Evolutionary conservation across 2,113 vertebrate species (phyloP), one percentile per base, ranked within the genome.

Genomic region (Plestiodon gilberti): DNA sequence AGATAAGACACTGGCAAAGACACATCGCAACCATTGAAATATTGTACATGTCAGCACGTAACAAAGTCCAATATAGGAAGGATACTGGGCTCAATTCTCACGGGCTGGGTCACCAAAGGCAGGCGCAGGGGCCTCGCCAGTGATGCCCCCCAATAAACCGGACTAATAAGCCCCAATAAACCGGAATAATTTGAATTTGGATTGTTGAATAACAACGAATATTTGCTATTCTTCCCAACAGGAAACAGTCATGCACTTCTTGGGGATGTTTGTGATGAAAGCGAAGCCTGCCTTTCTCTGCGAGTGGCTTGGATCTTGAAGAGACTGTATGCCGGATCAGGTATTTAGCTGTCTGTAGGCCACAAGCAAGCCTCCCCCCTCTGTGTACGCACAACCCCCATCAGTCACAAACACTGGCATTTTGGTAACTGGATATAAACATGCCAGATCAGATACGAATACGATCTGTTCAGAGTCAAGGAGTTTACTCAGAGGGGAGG

Each of bases 241-340:
- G 17, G 33, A 14, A 79, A 79, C 35, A 79, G 78, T 73, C 79
- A 79, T 83, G 59, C 43, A 61, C 40, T 83, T 83, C 38, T 79
- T 43, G 20, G 22, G 13, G 22, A 55, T 22, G 35, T 17, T 9
- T 83, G 71, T 17, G 2, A 17, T 0, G 0, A 74, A 13, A 71
- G 75, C 64, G 84, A 43, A 85, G 25, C 5, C 64, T 84, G 25
- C 33, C 70, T 33, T 40, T 17, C 70, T 20, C 35, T 38, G 33
- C 38, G 70, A 48, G 43, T 48, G 43, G 43, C 43, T 48, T 48
- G 43, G n/a, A n/a, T n/a, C n/a, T n/a, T n/a, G n/a, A n/a, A n/a
- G n/a, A n/a, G n/a, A n/a, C n/a, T n/a, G n/a, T n/a, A n/a, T n/a
- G n/a, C n/a, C n/a, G n/a, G n/a, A n/a, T n/a, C n/a, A n/a, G n/a